A percentile compares a stretch with the other conserved stretches of the same genome.
Evolutionary conservation across 2,113 vertebrate genomes (phyloP).

Genomic region (Propithecus coquereli): DNA sequence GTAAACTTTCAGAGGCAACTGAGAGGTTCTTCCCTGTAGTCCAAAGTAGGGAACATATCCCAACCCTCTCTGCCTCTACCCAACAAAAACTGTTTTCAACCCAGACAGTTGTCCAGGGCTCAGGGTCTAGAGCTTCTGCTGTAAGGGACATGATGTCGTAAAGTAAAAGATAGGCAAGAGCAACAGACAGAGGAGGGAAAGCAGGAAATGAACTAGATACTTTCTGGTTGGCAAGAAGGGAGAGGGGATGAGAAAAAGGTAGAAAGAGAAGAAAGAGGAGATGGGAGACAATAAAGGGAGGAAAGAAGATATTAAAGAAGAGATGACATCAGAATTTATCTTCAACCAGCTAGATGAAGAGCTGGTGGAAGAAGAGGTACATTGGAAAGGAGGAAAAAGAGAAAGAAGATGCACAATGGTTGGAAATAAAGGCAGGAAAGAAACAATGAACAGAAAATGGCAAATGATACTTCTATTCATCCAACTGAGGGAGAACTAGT

Average conservation of each 20-base stretch:
- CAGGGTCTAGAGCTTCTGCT: background rate
- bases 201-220: background rate
- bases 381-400: background rate
- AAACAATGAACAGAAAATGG: background rate
- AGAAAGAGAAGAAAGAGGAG: background rate
- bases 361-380: background rate
- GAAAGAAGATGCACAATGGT: background rate
- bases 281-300: background rate
- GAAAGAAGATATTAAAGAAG: background rate
- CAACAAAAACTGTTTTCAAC: slow-evolving; percentile 2
- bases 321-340: background rate
- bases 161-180: background rate
- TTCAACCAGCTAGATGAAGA: slow-evolving; percentile 2
- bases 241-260: background rate
- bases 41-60: background rate
- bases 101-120: background rate
- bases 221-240: background rate
- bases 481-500: background rate
- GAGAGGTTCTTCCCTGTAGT: background rate
- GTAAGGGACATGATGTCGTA: background rate
- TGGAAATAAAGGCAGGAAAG: background rate
- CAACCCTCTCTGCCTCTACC: background rate
- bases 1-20: slow-evolving; percentile 26
- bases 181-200: background rate
- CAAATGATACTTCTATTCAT: background rate